Evolutionary conservation across 2,797 vertebrate species (phyloP).

Genomic region (Hapalemur alaotrensis): DNA sequence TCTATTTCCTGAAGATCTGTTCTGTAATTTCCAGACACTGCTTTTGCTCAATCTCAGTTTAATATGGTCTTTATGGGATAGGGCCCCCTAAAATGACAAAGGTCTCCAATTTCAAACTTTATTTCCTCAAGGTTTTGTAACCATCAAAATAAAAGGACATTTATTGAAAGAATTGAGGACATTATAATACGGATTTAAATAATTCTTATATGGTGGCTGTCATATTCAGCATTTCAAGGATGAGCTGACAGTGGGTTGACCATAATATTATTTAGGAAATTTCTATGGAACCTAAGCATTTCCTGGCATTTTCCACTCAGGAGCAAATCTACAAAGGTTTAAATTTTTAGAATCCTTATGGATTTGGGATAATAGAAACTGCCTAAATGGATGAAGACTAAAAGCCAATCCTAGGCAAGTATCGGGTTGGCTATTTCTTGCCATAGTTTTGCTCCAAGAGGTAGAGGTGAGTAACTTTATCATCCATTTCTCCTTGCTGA

Average conservation of each 20-base stretch:
- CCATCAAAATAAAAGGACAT: background rate
- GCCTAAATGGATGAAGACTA: slow-evolving; percentile 12
- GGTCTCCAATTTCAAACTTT: background rate
- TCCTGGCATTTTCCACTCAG: slow-evolving; percentile 15
- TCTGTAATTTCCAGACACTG: background rate
- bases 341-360: slow-evolving; percentile 17
- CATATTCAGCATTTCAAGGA: slow-evolving; percentile 15
- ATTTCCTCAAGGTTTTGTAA: slow-evolving; percentile 2
- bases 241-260: background rate
- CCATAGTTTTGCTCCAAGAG: slow-evolving; percentile 13
- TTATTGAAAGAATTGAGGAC: slow-evolving; percentile 1
- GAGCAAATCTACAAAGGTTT: slow-evolving; percentile 38
- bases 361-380: slow-evolving; percentile 11
- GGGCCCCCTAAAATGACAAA: background rate
- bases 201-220: background rate
- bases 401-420: background rate
- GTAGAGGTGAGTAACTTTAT: background rate
- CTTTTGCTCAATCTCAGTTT: background rate
- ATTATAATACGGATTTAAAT: background rate
- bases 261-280: slow-evolving; percentile 33
- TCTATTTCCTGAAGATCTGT: background rate
- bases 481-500: background rate
- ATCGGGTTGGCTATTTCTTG: background rate
- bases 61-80: background rate
- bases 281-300: slow-evolving; percentile 38